Evolutionary conservation across 1,140 invertebrate species (phyloP), one percentile per base, ranked within the genome.

Genomic region (Anoplophora glabripennis): DNA sequence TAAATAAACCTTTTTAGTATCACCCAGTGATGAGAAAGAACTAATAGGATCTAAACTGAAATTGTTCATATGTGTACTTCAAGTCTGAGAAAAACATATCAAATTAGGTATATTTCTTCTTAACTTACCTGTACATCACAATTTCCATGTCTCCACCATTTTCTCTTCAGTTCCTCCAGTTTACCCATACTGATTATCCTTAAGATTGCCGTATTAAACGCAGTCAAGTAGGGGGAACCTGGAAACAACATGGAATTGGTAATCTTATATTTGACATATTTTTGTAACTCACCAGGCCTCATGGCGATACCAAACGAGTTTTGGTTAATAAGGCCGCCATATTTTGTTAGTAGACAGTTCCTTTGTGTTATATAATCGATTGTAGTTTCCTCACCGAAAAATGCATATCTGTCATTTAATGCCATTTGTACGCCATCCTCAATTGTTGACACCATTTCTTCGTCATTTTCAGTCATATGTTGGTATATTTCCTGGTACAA

Each of bases 281-380:
- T 40, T 14, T 9, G 4, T 40, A 10, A 18, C 17, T 46, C 21
- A 56, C 53, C 80, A 80, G 89, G 89, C 57, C 80, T 82, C 81
- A 90, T 87, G 1, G 87, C 89, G 47, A 93, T 91, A 5, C 88
- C 89, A 65, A 92, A 93, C 46, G 88, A 88, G 72, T 94, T 94
- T 3, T 84, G 83, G 72, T 93, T 90, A n/a, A 65, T 28, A 8
- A 44, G 49, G 37, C 85, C 85, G 1, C 92, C 92, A 36, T 94
- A 82, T 77, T 87, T 86, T 0, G 84, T 85, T 0, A 96, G 77
- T 66, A 90, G 82, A 68, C 93, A 96, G 59, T 92, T 81, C 28
- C 90, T 82, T 71, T 93, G 87, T 0, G 83, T 83, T 37, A 86
- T 83, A 71, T 93, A 96, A 70, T 94, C 89, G 63, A 95, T 90